A percentile compares a stretch with the other conserved stretches of the same genome.
Evolutionary conservation across 1,140 invertebrate species (phyloP).

Genomic region (Eriosoma lanigerum): DNA sequence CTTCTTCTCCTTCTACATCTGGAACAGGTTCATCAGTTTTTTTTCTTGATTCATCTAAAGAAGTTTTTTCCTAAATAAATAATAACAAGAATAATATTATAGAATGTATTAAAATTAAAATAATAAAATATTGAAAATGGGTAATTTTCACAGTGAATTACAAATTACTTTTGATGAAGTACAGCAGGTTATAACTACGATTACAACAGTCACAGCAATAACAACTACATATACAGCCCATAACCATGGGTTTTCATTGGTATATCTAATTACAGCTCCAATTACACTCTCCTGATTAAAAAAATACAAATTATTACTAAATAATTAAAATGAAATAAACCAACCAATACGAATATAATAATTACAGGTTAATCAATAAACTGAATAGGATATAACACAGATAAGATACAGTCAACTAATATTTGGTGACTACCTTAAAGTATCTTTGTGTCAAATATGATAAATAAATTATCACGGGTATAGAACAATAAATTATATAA

Average conservation of each 20-base stretch:
- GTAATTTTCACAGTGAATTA: slow-evolving; percentile 22
- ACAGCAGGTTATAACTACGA: slow-evolving; percentile 42
- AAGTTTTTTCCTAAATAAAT: slow-evolving; percentile 57
- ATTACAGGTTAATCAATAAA: neutral
- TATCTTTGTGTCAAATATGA: slow-evolving; percentile 68
- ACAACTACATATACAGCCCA: slow-evolving; percentile 84
- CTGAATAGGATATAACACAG: neutral
- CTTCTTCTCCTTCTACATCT: slow-evolving; percentile 58
- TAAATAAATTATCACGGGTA: slow-evolving; percentile 71
- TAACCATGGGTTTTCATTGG: slow-evolving; percentile 87
- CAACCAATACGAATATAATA: neutral
- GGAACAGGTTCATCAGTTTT: slow-evolving; percentile 65
- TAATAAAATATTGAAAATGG: slow-evolving; percentile 18
- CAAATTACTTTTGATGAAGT: slow-evolving; percentile 53
- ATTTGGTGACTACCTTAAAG: slow-evolving; percentile 65
- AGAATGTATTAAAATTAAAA: slow-evolving; percentile 11
- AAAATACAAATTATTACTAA: slow-evolving; percentile 4
- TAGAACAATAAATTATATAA: slow-evolving; percentile 74
- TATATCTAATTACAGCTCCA: slow-evolving; percentile 74
- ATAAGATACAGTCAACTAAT: slow-evolving; percentile 32
- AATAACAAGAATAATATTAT: slow-evolving; percentile 14
- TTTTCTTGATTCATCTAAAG: slow-evolving; percentile 60
- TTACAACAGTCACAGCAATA: slow-evolving; percentile 61
- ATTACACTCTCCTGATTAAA: slow-evolving; percentile 34
- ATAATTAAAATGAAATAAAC: neutral